phyloP scores from a whole-genome alignment of 2,888 invertebrate genomes.

The Drosophila demipolita region DNA sequence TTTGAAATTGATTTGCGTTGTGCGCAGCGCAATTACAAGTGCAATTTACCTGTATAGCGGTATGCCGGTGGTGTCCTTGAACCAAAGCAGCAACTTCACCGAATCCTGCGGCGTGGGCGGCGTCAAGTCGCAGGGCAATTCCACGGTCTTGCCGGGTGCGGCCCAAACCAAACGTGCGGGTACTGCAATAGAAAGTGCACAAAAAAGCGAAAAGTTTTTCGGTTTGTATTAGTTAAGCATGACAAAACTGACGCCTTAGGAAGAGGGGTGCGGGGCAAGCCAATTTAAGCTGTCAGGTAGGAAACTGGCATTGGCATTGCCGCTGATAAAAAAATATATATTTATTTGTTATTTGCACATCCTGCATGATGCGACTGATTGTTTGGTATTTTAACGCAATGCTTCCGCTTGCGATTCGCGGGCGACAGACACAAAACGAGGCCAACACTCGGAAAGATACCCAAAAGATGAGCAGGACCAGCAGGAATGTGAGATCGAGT shows the following conservation, averaged over 20 bases:
- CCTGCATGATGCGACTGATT: slow-evolving; percentile 80
- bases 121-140: slow-evolving; percentile 93
- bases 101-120: slow-evolving; percentile 89
- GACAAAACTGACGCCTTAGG: too few relatives aligned
- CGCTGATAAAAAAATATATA: slow-evolving; percentile 73
- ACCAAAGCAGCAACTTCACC: slow-evolving; percentile 95
- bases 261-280: not conserved
- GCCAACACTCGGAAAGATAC: slow-evolving; percentile 22
- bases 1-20: slow-evolving; percentile 50
- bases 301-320: slow-evolving; percentile 41
- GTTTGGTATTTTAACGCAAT: slow-evolving; percentile 80
- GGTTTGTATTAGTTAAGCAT: slow-evolving; percentile 55
- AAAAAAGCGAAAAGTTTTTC: slow-evolving; percentile 11
- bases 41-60: slow-evolving; percentile 93
- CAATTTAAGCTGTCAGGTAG: slow-evolving; percentile 66
- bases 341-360: slow-evolving; percentile 80
- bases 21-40: slow-evolving; percentile 59
- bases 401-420: slow-evolving; percentile 70
- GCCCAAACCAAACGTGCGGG: slow-evolving; percentile 91
- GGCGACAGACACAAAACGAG: not conserved
- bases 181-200: slow-evolving; percentile 86
- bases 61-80: slow-evolving; percentile 93
- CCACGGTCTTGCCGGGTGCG: slow-evolving; percentile 90
- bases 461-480: slow-evolving; percentile 1
- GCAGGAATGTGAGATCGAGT: not conserved